Percentiles rank a stretch among this genome's conserved stretches.
These are phyloP conservation scores for Cervus canadensis DNA, from an alignment of 2,113 vertebrate genomes.

Conservation along the genomic window DNA sequence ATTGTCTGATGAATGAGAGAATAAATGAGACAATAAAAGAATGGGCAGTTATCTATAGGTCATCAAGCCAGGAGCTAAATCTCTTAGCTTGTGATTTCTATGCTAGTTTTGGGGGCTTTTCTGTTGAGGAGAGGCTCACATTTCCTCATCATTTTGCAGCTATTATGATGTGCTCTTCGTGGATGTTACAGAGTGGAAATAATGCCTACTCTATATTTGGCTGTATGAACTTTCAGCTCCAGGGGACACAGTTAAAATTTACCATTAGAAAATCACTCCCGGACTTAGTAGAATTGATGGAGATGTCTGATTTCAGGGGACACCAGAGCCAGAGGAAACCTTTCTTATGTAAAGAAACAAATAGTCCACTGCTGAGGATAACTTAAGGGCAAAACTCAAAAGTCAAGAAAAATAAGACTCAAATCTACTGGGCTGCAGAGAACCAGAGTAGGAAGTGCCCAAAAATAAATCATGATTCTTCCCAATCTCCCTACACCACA, in stretches of 20 bases:
- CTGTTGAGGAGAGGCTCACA: neutral
- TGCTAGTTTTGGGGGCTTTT: neutral
- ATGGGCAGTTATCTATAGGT: neutral
- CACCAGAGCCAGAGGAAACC: neutral
- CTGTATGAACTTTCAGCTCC: constrained; percentile 5
- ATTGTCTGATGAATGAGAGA: neutral
- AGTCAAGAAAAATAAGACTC: neutral
- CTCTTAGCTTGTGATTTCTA: neutral
- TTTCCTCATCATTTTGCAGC: neutral
- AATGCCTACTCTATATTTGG: constrained; percentile 18
- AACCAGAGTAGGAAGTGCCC: neutral
- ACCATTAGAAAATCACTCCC: constrained; percentile 21
- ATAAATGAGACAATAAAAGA: neutral
- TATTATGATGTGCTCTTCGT: neutral
- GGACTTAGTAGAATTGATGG: neutral
- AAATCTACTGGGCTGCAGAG: neutral
- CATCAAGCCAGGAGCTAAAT: neutral
- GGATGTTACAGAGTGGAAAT: neutral
- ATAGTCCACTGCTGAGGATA: neutral
- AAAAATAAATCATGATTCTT: neutral
- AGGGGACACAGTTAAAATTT: constrained; percentile 16
- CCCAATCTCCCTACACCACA: rapidly evolving
- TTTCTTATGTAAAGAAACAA: neutral
- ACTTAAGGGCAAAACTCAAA: neutral
- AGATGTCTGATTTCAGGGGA: neutral